A percentile compares a stretch with the other conserved stretches of the same genome.
Conservation (phyloP, 2,797 vertebrate genomes). For the Phoebastria nigripes region DNA sequence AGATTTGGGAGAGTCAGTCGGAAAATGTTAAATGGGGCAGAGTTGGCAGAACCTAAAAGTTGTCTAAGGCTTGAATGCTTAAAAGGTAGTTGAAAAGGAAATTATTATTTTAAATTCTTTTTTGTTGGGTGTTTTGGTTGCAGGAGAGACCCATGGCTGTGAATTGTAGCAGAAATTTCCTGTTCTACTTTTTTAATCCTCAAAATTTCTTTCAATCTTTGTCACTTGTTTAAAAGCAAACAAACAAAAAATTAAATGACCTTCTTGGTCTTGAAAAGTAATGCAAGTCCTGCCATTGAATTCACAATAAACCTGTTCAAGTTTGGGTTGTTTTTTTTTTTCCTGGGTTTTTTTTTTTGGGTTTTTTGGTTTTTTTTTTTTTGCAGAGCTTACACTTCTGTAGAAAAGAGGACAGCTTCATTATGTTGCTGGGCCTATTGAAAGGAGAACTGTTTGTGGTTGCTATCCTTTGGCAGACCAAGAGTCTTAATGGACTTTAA, state of each 20-base stretch:
- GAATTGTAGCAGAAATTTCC: slow-evolving; percentile 12
- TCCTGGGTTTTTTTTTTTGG: background rate
- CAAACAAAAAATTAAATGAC: background rate
- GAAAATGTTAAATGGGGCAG: slow-evolving; percentile 38
- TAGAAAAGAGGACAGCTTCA: background rate
- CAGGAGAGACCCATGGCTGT: slow-evolving; percentile 34
- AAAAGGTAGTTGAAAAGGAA: slow-evolving; percentile 32
- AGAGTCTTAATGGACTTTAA: background rate
- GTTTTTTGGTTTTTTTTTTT: background rate
- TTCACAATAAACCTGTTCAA: slow-evolving; percentile 17
- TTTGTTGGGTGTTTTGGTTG: slow-evolving; percentile 12
- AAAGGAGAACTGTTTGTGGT: background rate
- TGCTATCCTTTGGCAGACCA: slow-evolving; percentile 16
- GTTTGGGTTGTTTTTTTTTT: background rate
- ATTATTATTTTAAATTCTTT: background rate
- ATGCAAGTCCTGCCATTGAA: slow-evolving; percentile 22
- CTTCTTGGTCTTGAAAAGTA: slow-evolving; percentile 17
- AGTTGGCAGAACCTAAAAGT: slow-evolving; percentile 32
- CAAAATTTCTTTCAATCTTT: background rate
- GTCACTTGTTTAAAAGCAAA: slow-evolving; percentile 19
- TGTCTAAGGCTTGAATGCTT: slow-evolving; percentile 32
- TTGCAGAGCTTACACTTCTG: background rate
- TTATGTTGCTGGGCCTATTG: background rate
- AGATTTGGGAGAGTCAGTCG: slow-evolving; percentile 53
- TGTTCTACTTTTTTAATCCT: slow-evolving; percentile 11